Evolutionary conservation across 2,113 vertebrate genomes (phyloP), one percentile per base, ranked within the genome.

Genomic region (Redunca redunca): DNA sequence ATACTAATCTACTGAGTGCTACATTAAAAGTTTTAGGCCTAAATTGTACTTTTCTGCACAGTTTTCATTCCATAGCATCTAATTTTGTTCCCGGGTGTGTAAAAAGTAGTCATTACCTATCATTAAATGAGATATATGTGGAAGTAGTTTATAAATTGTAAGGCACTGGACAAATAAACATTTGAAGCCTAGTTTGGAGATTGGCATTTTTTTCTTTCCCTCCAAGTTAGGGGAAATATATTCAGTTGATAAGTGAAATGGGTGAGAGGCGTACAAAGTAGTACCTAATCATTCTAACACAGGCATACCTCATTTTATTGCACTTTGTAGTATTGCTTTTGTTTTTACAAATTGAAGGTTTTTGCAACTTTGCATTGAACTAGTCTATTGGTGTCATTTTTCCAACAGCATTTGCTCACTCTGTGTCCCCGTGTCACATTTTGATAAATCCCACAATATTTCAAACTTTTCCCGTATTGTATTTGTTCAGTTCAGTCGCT

Each of bases 81-180:
- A 87, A 71, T 60, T 86, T 96, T 93, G 67, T 87, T 74, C 13
- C 48, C 55, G 67, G 30, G 50, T 64, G n/a, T 64, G 36, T 86
- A 85, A 96, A 92, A 90, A 90, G 88, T 33, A 94, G 36, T 87
- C 36, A 87, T 77, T 89, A 89, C 23, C 91, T 77, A 83, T 58
- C 28, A 88, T 82, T 91, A 83, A 78, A 28, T 78, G 30, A 77
- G 71, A 92, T 50, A 52, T 2, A 90, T 36, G 10, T 53, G 74
- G 43, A 62, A 94, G n/a, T 46, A 93, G 58, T 83, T 97, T 74
- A 28, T 60, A 92, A 89, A 81, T 50, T 77, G 25, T 89, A 90
- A 91, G 25, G 71, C 71, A 48, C 83, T 91, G 46, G 52, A 62
- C 53, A 92, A 57, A 89, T 33, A 62, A 53, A 43, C 13, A 64